A percentile compares a stretch with the other conserved stretches of the same genome.
These are phyloP conservation scores for Operophtera brumata DNA, from an alignment of 2,888 invertebrate species.

Conservation along the genomic window DNA sequence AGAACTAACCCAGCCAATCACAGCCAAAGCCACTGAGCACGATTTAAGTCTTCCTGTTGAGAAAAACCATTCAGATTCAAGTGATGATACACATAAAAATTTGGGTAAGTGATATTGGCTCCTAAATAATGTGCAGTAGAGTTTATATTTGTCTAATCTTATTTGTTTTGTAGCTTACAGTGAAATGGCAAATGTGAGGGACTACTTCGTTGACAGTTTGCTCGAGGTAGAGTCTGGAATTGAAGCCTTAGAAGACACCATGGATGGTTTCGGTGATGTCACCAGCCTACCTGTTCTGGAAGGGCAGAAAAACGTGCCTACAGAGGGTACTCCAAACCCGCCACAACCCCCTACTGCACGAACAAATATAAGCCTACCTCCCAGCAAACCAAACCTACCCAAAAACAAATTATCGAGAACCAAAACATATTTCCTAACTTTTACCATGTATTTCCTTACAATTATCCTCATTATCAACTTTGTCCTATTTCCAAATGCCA, in stretches of 20 bases:
- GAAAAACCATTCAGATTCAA: conserved; percentile 61
- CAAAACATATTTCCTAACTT: conserved; percentile 56
- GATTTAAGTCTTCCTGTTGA: conserved; percentile 55
- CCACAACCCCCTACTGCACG: conserved; percentile 33
- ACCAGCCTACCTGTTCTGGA: conserved; percentile 35
- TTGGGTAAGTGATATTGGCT: conserved; percentile 50
- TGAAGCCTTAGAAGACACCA: conserved; percentile 73
- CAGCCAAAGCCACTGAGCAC: conserved; percentile 64
- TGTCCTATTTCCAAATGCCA: conserved; percentile 61
- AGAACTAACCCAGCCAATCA: conserved; percentile 71
- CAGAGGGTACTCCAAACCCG: conserved; percentile 36
- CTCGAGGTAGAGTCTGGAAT: conserved; percentile 77
- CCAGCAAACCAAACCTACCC: conserved; percentile 54
- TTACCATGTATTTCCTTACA: conserved; percentile 65
- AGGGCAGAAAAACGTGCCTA: conserved; percentile 28
- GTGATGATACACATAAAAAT: conserved; percentile 75
- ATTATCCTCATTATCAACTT: conserved; percentile 60
- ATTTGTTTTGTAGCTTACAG: conserved; percentile 45
- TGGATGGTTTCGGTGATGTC: conserved; percentile 61
- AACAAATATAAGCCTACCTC: conserved; percentile 54
- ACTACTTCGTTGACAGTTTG: conserved; percentile 51
- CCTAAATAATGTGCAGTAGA: neutral
- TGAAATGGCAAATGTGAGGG: conserved; percentile 54
- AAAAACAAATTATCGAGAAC: conserved; percentile 34
- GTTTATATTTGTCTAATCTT: neutral